Evolutionary conservation across 1,140 invertebrate species (phyloP).

Genomic region (Macrostomum lignano): DNA sequence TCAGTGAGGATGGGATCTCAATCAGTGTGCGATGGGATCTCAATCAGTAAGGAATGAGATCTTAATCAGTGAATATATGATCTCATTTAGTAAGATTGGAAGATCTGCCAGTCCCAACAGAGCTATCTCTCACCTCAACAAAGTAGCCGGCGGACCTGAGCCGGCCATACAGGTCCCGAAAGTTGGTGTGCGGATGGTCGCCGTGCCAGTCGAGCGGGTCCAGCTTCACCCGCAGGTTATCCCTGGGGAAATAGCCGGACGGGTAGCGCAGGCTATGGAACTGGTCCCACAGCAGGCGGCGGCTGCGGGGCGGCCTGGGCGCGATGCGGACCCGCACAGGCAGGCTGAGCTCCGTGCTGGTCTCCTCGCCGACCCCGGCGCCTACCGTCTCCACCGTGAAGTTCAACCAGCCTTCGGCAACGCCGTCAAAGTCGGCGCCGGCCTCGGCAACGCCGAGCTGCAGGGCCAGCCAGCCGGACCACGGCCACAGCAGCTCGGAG

Average conservation of each 20-base stretch:
- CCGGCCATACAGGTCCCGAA: constrained; percentile 63
- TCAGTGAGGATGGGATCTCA: too few relatives aligned
- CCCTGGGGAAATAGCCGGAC: constrained; percentile 71
- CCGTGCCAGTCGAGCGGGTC: constrained; percentile 82
- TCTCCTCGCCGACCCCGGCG: too few relatives aligned
- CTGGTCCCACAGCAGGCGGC: constrained; percentile 60
- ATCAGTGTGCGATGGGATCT: too few relatives aligned
- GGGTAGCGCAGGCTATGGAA: constrained; percentile 80
- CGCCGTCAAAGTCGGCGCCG: constrained; percentile 44
- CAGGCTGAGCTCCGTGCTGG: too few relatives aligned
- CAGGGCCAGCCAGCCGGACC: constrained; percentile 73
- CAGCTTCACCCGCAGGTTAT: constrained; percentile 69
- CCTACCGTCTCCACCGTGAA: constrained; percentile 49
- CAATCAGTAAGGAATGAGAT: too few relatives aligned
- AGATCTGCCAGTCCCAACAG: too few relatives aligned
- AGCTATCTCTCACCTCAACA: too few relatives aligned
- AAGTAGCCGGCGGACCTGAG: constrained; percentile 63
- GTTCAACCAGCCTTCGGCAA: constrained; percentile 50
- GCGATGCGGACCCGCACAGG: too few relatives aligned
- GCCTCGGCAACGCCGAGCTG: constrained; percentile 36
- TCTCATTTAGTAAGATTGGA: too few relatives aligned
- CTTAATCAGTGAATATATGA: too few relatives aligned
- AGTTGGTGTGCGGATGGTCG: constrained; percentile 87
- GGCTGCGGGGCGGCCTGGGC: too few relatives aligned
- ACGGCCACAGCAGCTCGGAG: constrained; percentile 66